Evolutionary conservation across 2,888 invertebrate genomes (phyloP).

Genomic region (Stictocephala bisonia): DNA sequence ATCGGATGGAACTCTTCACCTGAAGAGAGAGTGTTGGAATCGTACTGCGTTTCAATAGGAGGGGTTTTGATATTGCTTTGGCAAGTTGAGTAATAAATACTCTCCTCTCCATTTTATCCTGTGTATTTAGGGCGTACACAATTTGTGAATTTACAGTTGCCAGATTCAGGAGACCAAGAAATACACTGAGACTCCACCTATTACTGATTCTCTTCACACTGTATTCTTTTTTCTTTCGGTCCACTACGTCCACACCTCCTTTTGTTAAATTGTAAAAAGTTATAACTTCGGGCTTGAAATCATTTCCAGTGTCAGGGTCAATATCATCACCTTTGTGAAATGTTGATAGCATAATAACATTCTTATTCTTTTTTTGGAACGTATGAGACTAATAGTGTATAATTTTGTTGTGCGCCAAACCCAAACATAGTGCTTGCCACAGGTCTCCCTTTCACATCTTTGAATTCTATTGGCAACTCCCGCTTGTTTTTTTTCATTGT

Average conservation of each 20-base stretch:
- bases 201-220: not conserved
- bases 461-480: not conserved
- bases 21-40: not conserved
- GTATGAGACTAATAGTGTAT: not conserved
- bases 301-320: not conserved
- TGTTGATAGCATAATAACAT: not conserved
- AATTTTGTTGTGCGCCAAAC: not conserved
- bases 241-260: too few species aligned
- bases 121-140: not conserved
- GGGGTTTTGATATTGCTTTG: not conserved
- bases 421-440: not conserved
- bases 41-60: not conserved
- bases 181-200: not conserved
- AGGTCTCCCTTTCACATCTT: too few species aligned
- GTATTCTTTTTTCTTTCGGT: too few species aligned
- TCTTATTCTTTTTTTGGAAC: not conserved
- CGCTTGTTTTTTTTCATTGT: not conserved
- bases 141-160: not conserved
- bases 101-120: not conserved
- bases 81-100: not conserved
- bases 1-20: not conserved
- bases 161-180: not conserved
- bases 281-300: not conserved
- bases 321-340: not conserved
- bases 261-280: too few species aligned